These are phyloP conservation scores for Noctilio leporinus DNA, from an alignment of 2,113 vertebrate species.

Conservation along the genomic window DNA sequence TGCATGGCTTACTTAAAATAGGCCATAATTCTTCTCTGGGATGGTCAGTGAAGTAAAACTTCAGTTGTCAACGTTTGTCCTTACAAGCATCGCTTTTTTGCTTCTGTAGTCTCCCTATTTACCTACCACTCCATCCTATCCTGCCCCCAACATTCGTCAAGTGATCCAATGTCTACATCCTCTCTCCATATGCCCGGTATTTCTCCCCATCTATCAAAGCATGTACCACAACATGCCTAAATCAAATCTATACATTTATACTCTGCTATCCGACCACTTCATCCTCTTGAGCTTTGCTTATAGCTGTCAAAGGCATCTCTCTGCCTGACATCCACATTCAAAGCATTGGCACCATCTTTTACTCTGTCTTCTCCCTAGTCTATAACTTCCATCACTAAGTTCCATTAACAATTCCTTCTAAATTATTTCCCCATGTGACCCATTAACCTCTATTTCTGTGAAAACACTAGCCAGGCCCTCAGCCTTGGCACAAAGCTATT, in stretches of 20 bases:
- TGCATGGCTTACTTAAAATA: background rate
- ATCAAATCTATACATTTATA: background rate
- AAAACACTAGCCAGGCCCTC: background rate
- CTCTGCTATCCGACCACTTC: background rate
- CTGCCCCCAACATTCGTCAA: background rate
- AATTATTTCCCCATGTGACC: background rate
- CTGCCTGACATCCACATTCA: background rate
- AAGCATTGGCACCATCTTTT: background rate
- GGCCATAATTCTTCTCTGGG: background rate
- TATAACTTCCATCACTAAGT: background rate
- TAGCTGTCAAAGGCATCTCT: background rate
- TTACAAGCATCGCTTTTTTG: too few species aligned
- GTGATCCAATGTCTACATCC: too few species aligned
- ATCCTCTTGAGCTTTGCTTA: background rate
- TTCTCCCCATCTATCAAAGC: background rate
- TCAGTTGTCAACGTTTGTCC: background rate
- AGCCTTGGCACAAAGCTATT: background rate
- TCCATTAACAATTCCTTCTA: background rate
- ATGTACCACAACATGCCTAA: background rate
- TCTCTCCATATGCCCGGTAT: background rate
- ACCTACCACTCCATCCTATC: background rate
- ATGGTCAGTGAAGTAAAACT: background rate
- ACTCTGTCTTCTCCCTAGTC: background rate
- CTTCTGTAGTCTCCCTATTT: background rate
- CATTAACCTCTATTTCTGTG: background rate